Conservation (phyloP, 1,140 invertebrate genomes). For the Tachypleus tridentatus region DNA sequence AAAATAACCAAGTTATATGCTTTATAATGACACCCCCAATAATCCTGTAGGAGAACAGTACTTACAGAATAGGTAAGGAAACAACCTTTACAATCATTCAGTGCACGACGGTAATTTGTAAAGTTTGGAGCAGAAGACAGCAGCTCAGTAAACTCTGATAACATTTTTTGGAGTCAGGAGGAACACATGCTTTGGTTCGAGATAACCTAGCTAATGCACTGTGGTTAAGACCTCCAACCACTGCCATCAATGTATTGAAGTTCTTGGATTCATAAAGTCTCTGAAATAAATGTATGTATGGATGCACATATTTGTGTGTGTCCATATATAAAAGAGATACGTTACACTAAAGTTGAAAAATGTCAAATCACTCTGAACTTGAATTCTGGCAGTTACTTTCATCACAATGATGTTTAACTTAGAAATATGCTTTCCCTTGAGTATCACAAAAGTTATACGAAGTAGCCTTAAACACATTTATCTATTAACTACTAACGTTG, state of each 20-base stretch:
- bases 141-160: conserved; percentile 36
- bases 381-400: too few relatives aligned
- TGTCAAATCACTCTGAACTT: too few relatives aligned
- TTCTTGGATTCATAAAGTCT: conserved; percentile 42
- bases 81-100: conserved; percentile 34
- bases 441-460: too few relatives aligned
- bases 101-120: conserved; percentile 41
- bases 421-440: too few relatives aligned
- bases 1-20: too few relatives aligned
- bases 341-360: too few relatives aligned
- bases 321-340: too few relatives aligned
- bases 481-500: too few relatives aligned
- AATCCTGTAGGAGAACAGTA: conserved; percentile 7
- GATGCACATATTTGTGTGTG: too few relatives aligned
- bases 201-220: conserved; percentile 42
- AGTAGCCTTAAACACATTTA: too few relatives aligned
- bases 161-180: conserved; percentile 38
- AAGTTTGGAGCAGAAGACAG: conserved; percentile 45
- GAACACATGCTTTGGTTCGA: conserved; percentile 41
- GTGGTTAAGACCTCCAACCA: conserved; percentile 46
- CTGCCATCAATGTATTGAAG: conserved; percentile 49
- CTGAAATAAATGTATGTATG: conserved; percentile 26
- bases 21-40: too few relatives aligned
- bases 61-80: conserved; percentile 48
- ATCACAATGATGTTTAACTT: too few relatives aligned